phyloP scores from a whole-genome alignment of 2,888 invertebrate species.

The Phengaris alcon region DNA sequence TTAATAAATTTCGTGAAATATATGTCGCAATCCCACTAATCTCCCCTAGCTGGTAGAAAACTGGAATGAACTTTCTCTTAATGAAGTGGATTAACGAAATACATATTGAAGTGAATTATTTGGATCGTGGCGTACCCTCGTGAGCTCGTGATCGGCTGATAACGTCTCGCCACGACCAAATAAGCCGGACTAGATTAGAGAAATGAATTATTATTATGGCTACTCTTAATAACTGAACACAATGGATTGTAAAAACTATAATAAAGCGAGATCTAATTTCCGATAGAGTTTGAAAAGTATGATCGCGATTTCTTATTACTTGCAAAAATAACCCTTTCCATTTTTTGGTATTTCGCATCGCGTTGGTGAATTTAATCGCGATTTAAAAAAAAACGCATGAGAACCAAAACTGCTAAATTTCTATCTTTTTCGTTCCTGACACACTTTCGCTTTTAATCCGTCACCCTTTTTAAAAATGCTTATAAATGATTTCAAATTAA shows the following conservation, averaged over 20 bases:
- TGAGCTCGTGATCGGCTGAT: conserved; percentile 41
- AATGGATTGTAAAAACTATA: background rate
- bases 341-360: background rate
- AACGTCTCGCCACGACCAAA: conserved; percentile 39
- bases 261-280: background rate
- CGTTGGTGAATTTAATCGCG: background rate
- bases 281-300: background rate
- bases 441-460: conserved; percentile 3
- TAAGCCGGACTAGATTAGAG: conserved; percentile 32
- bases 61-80: conserved; percentile 32
- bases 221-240: conserved; percentile 4
- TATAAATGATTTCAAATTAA: conserved; percentile 12
- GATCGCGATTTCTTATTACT: background rate
- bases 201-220: conserved; percentile 6
- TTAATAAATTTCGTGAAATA: background rate
- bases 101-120: conserved; percentile 34
- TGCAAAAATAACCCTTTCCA: background rate
- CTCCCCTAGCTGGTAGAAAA: conserved; percentile 18
- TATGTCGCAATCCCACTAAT: background rate
- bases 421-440: background rate
- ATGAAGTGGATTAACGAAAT: conserved; percentile 34
- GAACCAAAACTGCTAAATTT: background rate
- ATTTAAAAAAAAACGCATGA: background rate
- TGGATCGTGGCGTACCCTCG: conserved; percentile 36
- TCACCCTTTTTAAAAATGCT: background rate